Evolutionary conservation across 2,888 invertebrate species (phyloP), one percentile per base, ranked within the genome.

Genomic region (Tridacna gigas): DNA sequence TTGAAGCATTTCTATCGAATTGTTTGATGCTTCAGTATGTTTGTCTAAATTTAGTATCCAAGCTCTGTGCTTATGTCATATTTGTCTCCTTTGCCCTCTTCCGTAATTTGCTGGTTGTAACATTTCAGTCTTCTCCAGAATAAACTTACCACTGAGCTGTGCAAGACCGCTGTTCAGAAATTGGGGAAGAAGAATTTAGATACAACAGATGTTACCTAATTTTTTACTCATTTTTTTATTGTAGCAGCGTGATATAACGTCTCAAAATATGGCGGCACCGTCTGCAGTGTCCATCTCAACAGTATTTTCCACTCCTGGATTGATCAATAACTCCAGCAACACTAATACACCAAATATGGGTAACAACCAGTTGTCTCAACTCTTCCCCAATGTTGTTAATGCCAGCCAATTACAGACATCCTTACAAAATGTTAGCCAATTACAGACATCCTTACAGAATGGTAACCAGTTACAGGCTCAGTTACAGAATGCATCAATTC

Each of bases 331-430:
- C 25, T 15, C 71, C 15, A 51, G 26, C 22, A 26, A 26, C 26
- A 11, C 51, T 51, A 71, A 71, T 20, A 71, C 51, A 11, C 51
- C 71, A 22, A 47, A 47, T 20, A 71, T 22, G 45, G 25, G 2
- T 12, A 71, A 25, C 47, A 25, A 71, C 51, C 71, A 71, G 22
- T 71, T 71, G 22, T 51, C 71, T 47, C 71, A 71, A n/a, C 71
- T 71, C 47, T 51, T 71, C 18, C 13, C 48, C 4, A 71, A 71
- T 51, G 51, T 71, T 48, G 71, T 51, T 22, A 71, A 51, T n/a
- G 5, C 71, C 2, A 5, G 51, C 20, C 45, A 48, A 20, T 71
- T 51, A 71, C 71, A 71, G 47, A n/a, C 71, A 51, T 37, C 67
- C 18, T 20, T 67, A 67, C 67, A 67, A 18, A 45, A 45, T 20